A percentile compares a stretch with the other conserved stretches of the same genome.
These are phyloP conservation scores for Abscondita cerata DNA, from an alignment of 2,888 invertebrate genomes.

Conservation along the genomic window DNA sequence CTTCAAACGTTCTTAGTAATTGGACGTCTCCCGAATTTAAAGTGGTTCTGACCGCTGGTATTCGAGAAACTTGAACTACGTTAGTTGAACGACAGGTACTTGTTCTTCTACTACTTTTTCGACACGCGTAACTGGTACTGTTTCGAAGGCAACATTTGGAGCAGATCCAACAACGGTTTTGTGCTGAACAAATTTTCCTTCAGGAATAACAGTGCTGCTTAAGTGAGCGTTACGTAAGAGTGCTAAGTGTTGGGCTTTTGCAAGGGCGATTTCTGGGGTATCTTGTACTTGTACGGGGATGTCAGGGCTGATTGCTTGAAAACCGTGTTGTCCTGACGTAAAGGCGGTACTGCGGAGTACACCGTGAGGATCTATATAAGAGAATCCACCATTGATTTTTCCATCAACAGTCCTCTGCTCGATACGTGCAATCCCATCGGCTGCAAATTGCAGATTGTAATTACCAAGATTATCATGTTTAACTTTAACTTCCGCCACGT, in stretches of 20 bases:
- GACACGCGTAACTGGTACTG: not conserved
- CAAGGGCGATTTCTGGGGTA: slow-evolving; percentile 45
- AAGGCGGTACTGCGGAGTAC: slow-evolving; percentile 34
- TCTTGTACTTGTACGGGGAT: slow-evolving; percentile 42
- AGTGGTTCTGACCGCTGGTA: not conserved
- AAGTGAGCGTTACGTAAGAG: slow-evolving; percentile 16
- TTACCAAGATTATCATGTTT: slow-evolving; percentile 43
- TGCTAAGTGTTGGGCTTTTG: slow-evolving; percentile 40
- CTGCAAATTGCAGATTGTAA: slow-evolving; percentile 39
- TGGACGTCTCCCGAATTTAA: not conserved
- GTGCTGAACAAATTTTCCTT: not conserved
- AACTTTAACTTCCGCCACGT: slow-evolving; percentile 30
- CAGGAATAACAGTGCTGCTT: not conserved
- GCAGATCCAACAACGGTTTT: not conserved
- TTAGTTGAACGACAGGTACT: too few species aligned
- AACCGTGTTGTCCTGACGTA: slow-evolving; percentile 38
- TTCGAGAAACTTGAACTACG: not conserved
- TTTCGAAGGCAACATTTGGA: not conserved
- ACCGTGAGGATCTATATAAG: slow-evolving; percentile 41
- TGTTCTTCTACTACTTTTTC: not conserved
- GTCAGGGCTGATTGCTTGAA: slow-evolving; percentile 35
- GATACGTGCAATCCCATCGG: slow-evolving; percentile 35
- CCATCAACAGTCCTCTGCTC: slow-evolving; percentile 40
- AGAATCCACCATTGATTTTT: slow-evolving; percentile 37
- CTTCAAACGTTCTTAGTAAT: not conserved